These are phyloP conservation scores for Cephus nigrinus DNA, from an alignment of 2,888 invertebrate species.

Conservation along the genomic window DNA sequence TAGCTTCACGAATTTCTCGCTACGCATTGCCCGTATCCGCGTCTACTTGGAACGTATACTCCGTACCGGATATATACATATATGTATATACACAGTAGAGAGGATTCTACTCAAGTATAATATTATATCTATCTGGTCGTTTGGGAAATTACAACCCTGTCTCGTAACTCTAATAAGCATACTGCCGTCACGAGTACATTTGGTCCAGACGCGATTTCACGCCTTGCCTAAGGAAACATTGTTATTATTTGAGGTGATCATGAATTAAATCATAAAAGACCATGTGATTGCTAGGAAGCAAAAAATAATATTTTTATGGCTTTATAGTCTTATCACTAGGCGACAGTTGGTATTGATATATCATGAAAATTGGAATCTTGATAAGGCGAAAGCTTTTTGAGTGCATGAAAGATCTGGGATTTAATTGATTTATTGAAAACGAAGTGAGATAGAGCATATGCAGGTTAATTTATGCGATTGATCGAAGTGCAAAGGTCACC, in stretches of 20 bases:
- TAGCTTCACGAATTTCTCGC: constrained; percentile 17
- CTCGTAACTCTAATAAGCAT: neutral
- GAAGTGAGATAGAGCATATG: neutral
- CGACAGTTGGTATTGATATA: neutral
- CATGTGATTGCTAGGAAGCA: neutral
- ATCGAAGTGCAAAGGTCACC: neutral
- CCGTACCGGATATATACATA: neutral
- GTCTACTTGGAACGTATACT: neutral
- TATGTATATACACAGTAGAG: neutral
- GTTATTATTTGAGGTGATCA: neutral
- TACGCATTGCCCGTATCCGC: neutral
- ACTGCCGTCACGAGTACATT: neutral
- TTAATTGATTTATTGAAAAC: neutral
- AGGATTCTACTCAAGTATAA: neutral
- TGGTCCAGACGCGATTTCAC: neutral
- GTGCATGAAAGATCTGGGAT: neutral
- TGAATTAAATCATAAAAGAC: neutral
- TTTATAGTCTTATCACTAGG: neutral
- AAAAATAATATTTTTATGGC: neutral
- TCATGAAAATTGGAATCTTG: neutral
- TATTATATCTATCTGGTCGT: neutral
- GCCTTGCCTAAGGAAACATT: neutral
- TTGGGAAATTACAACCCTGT: neutral
- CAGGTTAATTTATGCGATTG: neutral
- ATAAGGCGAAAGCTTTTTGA: neutral